Base-by-base conservation (phyloP, 2,113 vertebrate genomes). In the Psittacula cyanocephala region DNA sequence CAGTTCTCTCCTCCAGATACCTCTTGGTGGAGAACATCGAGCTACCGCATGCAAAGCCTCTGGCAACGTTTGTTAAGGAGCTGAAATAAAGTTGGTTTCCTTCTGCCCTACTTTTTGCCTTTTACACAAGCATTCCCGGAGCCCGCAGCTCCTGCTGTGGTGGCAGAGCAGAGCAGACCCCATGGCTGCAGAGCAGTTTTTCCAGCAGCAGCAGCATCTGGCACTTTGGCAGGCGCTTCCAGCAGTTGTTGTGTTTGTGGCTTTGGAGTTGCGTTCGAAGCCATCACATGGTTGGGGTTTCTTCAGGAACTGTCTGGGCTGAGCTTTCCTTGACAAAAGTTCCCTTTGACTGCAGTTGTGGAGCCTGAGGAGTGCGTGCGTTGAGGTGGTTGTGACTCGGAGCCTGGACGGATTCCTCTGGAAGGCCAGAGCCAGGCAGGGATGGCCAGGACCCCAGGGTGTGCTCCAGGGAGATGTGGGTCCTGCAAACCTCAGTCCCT, bases 121-220 rank as follows among this genome's bases (percentile, higher is more conserved):
- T 94, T 69, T 6, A 7, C 57, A 86, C 50, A 82, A 80, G 53
- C 11, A 2, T 39, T 89, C 62, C n/a, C 0, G 6, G 71, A 88
- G 64, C 91, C 76, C 62, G 12, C 28, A 59, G 83, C 77, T 90
- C 78, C 75, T 62, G 55, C 41, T 91, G 49, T 2, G 2, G 76
- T 79, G 92, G 93, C 83, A 85, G 68, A 35, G 8, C 91, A 87
- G 82, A 46, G 14, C 83, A 63, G 68, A 70, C 18, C 69, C 71
- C 3, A 0, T 78, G 94, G 90, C 94, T 87, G 49, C 95, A 78
- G 72, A 81, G 25, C 10, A n/a, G 83, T 82, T 96, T 96, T 97
- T 96, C 96, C 95, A 97, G 93, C 89, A 97, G 93, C 89, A 95
- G 91, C 94, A 93, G 90, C 96, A 94, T 95, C 96, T 97, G 96